Evolutionary conservation across 2,113 vertebrate genomes (phyloP).

Genomic region (Synchiropus splendidus): DNA sequence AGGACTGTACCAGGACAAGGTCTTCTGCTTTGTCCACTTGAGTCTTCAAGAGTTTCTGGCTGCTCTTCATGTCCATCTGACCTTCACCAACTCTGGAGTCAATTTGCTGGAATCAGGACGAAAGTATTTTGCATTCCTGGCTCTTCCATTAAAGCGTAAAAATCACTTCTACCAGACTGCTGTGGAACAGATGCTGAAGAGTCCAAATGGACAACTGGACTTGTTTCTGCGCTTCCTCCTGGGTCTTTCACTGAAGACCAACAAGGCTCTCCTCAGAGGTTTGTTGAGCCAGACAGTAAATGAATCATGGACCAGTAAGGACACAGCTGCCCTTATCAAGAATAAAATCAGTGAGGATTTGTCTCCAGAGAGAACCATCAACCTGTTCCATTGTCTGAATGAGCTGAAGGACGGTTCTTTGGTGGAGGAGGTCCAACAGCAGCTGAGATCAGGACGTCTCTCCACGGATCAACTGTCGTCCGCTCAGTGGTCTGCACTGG

Average conservation of each 20-base stretch:
- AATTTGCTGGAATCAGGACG: neutral
- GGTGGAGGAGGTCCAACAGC: constrained; percentile 3
- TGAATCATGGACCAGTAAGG: neutral
- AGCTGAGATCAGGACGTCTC: neutral
- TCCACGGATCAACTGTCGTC: neutral
- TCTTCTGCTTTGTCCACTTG: constrained; percentile 2
- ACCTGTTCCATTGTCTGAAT: constrained; percentile 1
- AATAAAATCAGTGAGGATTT: neutral
- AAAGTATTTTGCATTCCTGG: too few relatives aligned
- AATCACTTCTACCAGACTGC: neutral
- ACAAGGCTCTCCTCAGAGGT: neutral
- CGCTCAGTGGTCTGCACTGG: neutral
- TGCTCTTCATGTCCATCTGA: constrained; percentile 1
- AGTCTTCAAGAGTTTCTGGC: constrained; percentile 2
- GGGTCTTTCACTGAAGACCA: constrained; percentile 1
- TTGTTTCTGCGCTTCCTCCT: constrained; percentile 2
- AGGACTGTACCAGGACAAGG: too few relatives aligned
- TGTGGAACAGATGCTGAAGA: neutral
- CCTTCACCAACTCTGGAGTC: neutral
- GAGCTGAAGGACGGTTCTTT: constrained; percentile 1
- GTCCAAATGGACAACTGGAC: constrained; percentile 1
- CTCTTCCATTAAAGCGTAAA: too few relatives aligned
- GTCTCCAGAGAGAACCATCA: constrained; percentile 1
- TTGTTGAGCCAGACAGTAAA: neutral
- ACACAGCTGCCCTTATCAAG: neutral